Conservation (phyloP, 2,113 vertebrate species). For the Laticauda colubrina region DNA sequence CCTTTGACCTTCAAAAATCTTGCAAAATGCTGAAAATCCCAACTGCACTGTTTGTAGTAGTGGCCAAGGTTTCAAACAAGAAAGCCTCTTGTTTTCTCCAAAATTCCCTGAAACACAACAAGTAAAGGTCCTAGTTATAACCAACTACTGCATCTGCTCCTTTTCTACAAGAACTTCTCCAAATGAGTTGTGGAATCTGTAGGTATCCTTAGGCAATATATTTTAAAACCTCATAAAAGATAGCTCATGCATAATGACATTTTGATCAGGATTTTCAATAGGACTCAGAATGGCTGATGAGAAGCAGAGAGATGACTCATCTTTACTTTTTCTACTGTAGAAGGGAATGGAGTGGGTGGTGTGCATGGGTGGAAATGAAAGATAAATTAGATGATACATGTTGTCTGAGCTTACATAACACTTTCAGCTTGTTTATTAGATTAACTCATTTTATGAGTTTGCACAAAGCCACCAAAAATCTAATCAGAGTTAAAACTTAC, state of each 20-base stretch:
- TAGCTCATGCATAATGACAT: neutral
- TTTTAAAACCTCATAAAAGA: neutral
- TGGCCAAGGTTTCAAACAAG: neutral
- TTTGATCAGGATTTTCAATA: neutral
- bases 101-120: neutral
- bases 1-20: neutral
- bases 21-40: neutral
- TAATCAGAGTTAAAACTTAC: neutral
- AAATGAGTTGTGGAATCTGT: neutral
- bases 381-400: neutral
- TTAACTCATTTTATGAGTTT: neutral
- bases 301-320: neutral
- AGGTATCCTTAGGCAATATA: neutral
- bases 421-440: neutral
- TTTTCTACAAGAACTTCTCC: neutral
- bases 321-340: neutral
- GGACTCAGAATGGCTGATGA: neutral
- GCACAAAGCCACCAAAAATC: neutral
- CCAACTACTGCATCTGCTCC: neutral
- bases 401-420: neutral
- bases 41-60: neutral
- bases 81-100: neutral
- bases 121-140: neutral
- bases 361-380: neutral
- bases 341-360: neutral